Evolutionary conservation across 2,113 vertebrate species (phyloP).

Genomic region (Nansenia antarctica): DNA sequence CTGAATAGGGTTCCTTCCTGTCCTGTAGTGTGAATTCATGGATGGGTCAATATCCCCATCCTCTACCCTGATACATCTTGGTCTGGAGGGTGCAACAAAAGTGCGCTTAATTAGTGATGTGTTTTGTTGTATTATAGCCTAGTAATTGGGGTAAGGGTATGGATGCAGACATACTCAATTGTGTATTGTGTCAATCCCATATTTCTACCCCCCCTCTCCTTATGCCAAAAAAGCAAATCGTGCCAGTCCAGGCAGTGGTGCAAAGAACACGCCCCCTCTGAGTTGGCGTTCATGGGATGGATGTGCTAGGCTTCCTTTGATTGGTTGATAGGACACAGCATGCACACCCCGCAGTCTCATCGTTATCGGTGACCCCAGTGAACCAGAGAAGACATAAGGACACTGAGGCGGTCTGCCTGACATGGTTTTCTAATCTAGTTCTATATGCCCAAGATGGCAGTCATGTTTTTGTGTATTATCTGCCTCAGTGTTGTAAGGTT

Average conservation of each 20-base stretch:
- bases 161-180: neutral
- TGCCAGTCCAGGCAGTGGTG: too few species aligned
- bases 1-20: too few species aligned
- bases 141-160: too few species aligned
- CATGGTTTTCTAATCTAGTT: too few species aligned
- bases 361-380: neutral
- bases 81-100: too few species aligned
- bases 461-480: neutral
- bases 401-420: too few species aligned
- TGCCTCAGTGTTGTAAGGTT: neutral
- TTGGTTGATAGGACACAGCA: slow-evolving; percentile 26
- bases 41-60: neutral
- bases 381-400: slow-evolving; percentile 19
- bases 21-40: neutral
- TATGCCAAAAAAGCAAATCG: neutral
- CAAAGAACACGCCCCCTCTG: too few species aligned
- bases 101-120: too few species aligned
- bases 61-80: neutral
- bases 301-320: neutral
- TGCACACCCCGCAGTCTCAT: neutral
- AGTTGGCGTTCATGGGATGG: too few species aligned
- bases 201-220: neutral
- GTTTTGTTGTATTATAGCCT: too few species aligned
- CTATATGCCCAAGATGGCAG: neutral
- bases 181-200: neutral